Evolutionary conservation across 1,140 invertebrate genomes (phyloP).

Genomic region (Leptopilina boulardi): DNA sequence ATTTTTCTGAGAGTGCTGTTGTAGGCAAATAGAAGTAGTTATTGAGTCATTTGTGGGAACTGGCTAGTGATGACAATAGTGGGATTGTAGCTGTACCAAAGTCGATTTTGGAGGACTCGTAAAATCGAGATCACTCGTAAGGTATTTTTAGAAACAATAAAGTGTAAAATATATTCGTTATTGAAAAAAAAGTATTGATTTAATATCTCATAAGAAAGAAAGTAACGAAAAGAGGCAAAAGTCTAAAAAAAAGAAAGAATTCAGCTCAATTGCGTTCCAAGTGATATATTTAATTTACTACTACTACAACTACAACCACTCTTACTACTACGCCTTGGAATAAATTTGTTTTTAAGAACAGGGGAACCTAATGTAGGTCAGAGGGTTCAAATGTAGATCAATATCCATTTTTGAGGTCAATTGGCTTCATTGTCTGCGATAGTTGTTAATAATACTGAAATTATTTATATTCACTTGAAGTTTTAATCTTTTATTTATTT

Average conservation of each 20-base stretch:
- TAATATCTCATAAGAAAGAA: neutral
- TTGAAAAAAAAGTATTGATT: neutral
- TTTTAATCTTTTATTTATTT: too few species aligned
- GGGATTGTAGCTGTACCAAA: conserved; percentile 16
- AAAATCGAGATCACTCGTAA: conserved; percentile 28
- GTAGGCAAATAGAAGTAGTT: conserved; percentile 27
- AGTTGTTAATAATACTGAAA: neutral
- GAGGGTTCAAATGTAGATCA: conserved; percentile 8
- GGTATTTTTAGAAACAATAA: conserved; percentile 7
- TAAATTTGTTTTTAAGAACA: conserved; percentile 5
- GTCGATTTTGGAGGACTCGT: conserved; percentile 25
- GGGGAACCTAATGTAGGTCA: conserved; percentile 1
- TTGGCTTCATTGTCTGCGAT: neutral
- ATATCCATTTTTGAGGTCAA: conserved; percentile 8
- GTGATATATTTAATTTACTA: neutral
- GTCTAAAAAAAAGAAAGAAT: neutral
- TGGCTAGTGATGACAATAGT: conserved; percentile 31
- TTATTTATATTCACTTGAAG: too few species aligned
- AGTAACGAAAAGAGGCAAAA: neutral
- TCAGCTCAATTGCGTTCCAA: neutral
- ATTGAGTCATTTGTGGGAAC: conserved; percentile 32
- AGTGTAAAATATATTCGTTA: conserved; percentile 2
- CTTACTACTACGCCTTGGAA: neutral
- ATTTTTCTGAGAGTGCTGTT: conserved; percentile 19
- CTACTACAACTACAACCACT: neutral